Evolutionary conservation across 2,888 invertebrate species (phyloP), one percentile per base, ranked within the genome.

Genomic region (Carterocephalus palaemon): DNA sequence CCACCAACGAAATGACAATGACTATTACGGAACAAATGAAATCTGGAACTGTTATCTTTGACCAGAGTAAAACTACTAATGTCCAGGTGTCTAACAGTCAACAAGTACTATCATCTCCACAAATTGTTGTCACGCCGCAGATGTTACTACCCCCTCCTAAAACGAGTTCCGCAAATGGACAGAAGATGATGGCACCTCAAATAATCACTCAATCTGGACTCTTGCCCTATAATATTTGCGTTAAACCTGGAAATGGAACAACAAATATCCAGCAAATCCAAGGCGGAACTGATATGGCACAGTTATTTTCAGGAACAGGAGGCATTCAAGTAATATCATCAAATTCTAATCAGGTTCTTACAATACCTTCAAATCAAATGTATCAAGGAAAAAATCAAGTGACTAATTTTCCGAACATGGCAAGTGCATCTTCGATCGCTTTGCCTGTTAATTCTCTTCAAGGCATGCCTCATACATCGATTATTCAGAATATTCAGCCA

Each of bases 321-420:
- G 85, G 88, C 3, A 85, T 88, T 52, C 88, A 88, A 75, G 87
- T 88, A 2, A 77, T 88, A 51, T 82, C 87, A n/a, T 87, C 87
- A 1, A 88, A 87, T 60, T 83, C 87, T 0, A 87, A 87, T 56
- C 87, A 87, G 65, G 75, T 88, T 13, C 52, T 88, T 45, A 82
- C 87, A 9, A 76, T 88, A 60, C 86, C 88, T 32, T 72, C 79
- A 23, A 79, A 82, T 56, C 83, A 84, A 49, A 74, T 86, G 67
- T 70, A 86, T 13, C 87, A 86, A 52, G 74, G 75, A n/a, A 87
- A 88, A 61, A 79, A 67, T 57, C 87, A 86, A 59, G 73, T 84
- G 7, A 56, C 79, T 0, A 81, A 77, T 61, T 88, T 87, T 46
- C 84, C 88, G 8, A 86, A 85, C 47, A 82, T 88, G 77, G 81